Conservation (phyloP, 1,140 invertebrate species). For the Drosophila carrolli region DNA sequence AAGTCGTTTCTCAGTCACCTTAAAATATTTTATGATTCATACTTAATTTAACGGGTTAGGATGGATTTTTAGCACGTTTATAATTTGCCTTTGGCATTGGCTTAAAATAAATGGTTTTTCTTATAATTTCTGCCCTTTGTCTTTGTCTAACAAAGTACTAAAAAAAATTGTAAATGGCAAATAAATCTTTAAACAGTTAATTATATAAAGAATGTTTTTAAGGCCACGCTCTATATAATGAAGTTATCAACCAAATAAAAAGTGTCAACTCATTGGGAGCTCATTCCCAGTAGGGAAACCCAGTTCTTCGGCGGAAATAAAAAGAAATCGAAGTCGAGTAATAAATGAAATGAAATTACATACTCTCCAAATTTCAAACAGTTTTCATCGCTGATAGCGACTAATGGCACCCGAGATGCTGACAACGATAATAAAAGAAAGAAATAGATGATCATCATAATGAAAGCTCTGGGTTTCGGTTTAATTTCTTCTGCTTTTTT, state of each 20-base stretch:
- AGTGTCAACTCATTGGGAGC: constrained; percentile 15
- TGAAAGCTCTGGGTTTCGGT: constrained; percentile 22
- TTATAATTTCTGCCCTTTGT: neutral
- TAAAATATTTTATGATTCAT: constrained; percentile 10
- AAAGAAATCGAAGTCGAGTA: constrained; percentile 12
- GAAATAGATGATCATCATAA: constrained; percentile 23
- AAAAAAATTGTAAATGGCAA: no score
- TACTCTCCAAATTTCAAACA: constrained; percentile 33
- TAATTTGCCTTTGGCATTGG: neutral
- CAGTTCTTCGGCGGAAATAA: constrained; percentile 1
- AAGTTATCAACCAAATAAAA: neutral
- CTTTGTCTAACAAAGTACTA: neutral
- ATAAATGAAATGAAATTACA: constrained; percentile 6
- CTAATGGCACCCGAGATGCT: constrained; percentile 35
- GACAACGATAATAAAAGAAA: constrained; percentile 16
- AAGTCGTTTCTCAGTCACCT: neutral
- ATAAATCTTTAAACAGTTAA: no score
- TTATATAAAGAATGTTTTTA: no score
- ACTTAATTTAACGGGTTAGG: constrained; percentile 1
- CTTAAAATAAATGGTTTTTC: neutral
- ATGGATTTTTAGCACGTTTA: constrained; percentile 5
- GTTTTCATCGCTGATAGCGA: constrained; percentile 57
- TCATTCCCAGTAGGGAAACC: neutral
- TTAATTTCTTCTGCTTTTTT: constrained; percentile 4
- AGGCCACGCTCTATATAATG: no score